Base-by-base conservation (phyloP, 2,797 vertebrate genomes). In the Petrocephalus sullivani region DNA sequence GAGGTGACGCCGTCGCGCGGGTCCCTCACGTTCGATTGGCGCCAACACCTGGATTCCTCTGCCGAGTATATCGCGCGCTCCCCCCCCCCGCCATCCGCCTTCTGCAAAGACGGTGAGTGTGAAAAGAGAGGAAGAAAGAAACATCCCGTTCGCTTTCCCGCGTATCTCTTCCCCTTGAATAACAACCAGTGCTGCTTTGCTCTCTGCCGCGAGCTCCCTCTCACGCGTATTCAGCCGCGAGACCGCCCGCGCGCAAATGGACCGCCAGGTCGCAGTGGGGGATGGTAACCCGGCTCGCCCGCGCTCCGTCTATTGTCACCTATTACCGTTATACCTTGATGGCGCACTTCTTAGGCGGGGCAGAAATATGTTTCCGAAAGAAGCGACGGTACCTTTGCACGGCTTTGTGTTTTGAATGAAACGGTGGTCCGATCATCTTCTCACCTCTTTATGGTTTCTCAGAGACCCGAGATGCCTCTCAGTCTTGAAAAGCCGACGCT, bases 201-300 rank as follows among this genome's bases (percentile, higher is more conserved):
- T 49, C 41, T 86, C 53, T 14, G 57, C 12, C 84, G 19, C 51
- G 9, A 57, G 28, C 53, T 53, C 81, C 33, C 28, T 41, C 53
- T 78, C 51, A 53, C 41, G 53, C 67, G 51, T 19, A 56, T 94
- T 93, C 91, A 92, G 93, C 93, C 92, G 93, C 91, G 23, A 28
- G 16, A 12, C 21, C 21, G 92, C 92, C 88, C 90, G 87, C 1
- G 67, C 91, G 92, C 94, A 93, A 93, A 93, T 94, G 94, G 93
- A 92, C 93, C 94, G 91, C 91, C 92, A 90, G 92, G 89, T 93
- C 91, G 94, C 91, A 92, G 90, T 89, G 89, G 87, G 53, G 89
- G 88, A 92, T 91, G 88, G 88, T 56, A 92, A 88, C 85, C 58
- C 61, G 82, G 49, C 51, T 67, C 83, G 33, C 46, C 14, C 51